Base-by-base conservation (phyloP, 1,140 invertebrate genomes). In the Hermetia illucens region DNA sequence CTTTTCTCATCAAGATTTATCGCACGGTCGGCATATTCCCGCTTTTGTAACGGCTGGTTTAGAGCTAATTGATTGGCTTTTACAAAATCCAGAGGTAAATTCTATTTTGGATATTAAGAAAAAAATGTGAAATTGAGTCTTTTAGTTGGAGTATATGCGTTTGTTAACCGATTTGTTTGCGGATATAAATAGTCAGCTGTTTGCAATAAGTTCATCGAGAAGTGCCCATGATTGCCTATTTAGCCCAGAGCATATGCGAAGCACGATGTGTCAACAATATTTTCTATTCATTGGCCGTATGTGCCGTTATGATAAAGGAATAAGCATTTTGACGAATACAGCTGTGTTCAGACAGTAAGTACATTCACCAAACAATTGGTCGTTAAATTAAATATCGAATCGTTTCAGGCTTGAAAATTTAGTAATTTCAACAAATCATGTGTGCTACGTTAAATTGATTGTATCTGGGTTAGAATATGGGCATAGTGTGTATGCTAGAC, bases 221-320 rank as follows among this genome's bases (percentile, higher is more conserved):
- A 78, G 80, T 40, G 79, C 83, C 1, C 82, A 89, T 50, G 85
- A 93, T 53, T 86, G 84, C 45, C 62, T 92, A 1, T 83, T 96
- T 43, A 91, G 85, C 58, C 88, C 89, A 0, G 75, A 80, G 41
- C 81, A 86, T 53, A 77, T 96, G 66, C 71, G 75, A 34, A 86
- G 78, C 44, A 91, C 87, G 4, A 80, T 89, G 55, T 86, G 84
- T 56, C 88, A 93, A 58, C 81, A 83, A 58, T 96, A 96, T 64
- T 97, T 96, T 57, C 64, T 96, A 2, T 86, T 93, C 49, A 74
- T 96, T 34, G 92, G 91, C 2, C 78, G 84, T 43, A 66, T 95
- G 38, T 87, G 79, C 41, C 76, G 78, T 33, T 74, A 74, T n/a
- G 64, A 67, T 25, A 71, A 73, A 34, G 90, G 89, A 1, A 65